Percentiles rank a stretch among this genome's conserved stretches.
Conservation (phyloP, 2,797 vertebrate species). For the Cynodonichthys magdalenae region DNA sequence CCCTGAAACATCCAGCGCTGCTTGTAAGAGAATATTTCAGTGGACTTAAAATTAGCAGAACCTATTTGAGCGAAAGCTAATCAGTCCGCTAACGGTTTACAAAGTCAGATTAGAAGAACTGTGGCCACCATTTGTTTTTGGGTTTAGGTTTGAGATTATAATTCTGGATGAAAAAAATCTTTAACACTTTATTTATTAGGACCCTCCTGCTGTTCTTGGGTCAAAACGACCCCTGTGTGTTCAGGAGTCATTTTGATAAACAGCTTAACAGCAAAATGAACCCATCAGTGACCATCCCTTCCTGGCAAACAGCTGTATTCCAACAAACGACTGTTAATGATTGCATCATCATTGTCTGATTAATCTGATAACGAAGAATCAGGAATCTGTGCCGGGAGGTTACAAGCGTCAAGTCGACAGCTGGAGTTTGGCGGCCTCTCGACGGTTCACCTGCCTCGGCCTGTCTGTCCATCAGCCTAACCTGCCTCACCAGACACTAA, state of each 20-base stretch:
- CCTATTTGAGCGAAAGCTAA: no score
- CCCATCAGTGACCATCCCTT: neutral
- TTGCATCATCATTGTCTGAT: conserved; percentile 28
- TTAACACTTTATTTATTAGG: no score
- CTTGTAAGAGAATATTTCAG: no score
- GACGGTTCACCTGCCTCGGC: conserved; percentile 34
- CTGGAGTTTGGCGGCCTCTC: conserved; percentile 21
- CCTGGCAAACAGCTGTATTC: neutral
- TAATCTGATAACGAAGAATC: conserved; percentile 52
- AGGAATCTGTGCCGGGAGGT: conserved; percentile 28
- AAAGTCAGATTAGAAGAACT: no score
- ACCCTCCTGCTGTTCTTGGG: no score
- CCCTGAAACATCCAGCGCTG: no score
- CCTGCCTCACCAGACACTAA: conserved; percentile 42
- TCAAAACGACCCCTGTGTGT: no score
- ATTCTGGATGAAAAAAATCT: no score
- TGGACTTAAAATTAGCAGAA: no score
- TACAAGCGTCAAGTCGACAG: conserved; percentile 42
- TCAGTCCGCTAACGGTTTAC: no score
- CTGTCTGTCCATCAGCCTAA: conserved; percentile 35
- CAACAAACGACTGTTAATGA: conserved; percentile 15
- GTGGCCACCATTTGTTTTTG: no score
- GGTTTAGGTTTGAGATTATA: no score
- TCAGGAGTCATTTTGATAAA: neutral
- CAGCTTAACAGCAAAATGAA: neutral